Base-by-base conservation (phyloP, 2,888 invertebrate genomes). In the Eulithis testata region DNA sequence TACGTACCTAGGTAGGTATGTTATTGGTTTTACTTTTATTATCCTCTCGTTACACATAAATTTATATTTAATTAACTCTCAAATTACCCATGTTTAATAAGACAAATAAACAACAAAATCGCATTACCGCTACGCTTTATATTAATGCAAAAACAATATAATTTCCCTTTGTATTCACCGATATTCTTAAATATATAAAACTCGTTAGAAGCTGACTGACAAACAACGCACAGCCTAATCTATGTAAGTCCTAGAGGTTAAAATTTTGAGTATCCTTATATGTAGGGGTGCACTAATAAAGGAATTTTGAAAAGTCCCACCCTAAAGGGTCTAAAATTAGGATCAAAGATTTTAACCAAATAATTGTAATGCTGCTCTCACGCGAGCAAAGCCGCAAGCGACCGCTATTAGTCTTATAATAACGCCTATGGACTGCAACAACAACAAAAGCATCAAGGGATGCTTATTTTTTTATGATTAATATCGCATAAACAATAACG, bases 401-500 rank as follows among this genome's bases (percentile, higher is more conserved):
- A 21, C 21, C 21, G 21, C 21, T 21, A 21, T 1, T 21, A 21
- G 79, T 79, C 79, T 80, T 78, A 82, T 85, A 85, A 87, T 86
- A 84, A 77, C 79, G 79, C 71, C 81, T 79, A 78, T 82, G 75
- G 79, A 85, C 86, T 80, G 84, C 81, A 85, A 85, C 84, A 87
- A 85, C 84, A 83, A 83, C 83, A 72, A 79, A 75, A 76, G 80
- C 79, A 82, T 73, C 78, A 75, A 73, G 81, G 79, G 81, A 76
- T 77, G 79, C 78, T 87, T 87, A 85, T 87, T 91, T 91, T 89
- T 91, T 90, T 91, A 89, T 89, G 90, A 91, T 91, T 88, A 89
- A 91, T 90, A 89, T 86, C 80, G 84, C 86, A 89, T 92, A 91
- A 92, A 92, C 91, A 93, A 92, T 91, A 91, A 91, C 90, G 90